Evolutionary conservation across 1,140 invertebrate species (phyloP).

Genomic region (Berghia stephanieae): DNA sequence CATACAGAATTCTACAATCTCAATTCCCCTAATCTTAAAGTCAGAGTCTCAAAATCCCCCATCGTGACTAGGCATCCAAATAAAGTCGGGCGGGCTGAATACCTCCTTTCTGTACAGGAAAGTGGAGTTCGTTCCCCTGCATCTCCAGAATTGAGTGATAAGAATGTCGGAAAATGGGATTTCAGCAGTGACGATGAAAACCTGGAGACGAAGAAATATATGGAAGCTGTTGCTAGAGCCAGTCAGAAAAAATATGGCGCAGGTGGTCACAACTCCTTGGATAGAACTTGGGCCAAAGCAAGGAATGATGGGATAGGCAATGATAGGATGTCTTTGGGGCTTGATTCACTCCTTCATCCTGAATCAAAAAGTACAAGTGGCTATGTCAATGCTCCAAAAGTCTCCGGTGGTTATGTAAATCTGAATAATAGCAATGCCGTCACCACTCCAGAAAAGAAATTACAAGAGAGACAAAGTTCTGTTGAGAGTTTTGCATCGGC

Average conservation of each 20-base stretch:
- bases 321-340: background rate
- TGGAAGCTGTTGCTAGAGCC: constrained; percentile 31
- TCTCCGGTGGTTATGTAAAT: background rate
- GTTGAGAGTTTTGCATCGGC: too few relatives aligned
- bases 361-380: too few relatives aligned
- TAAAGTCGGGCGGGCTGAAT: constrained; percentile 30
- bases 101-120: background rate
- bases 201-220: constrained; percentile 9
- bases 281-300: background rate
- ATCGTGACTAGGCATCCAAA: constrained; percentile 25
- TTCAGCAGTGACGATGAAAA: background rate
- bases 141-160: background rate
- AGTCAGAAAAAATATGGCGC: constrained; percentile 27
- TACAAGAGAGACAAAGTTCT: background rate
- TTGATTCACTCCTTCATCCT: background rate
- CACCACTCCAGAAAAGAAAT: background rate
- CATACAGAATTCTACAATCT: constrained; percentile 30
- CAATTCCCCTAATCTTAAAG: constrained; percentile 21
- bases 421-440: background rate
- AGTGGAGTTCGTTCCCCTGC: constrained; percentile 23
- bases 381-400: background rate
- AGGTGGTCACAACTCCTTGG: constrained; percentile 26
- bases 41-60: constrained; percentile 23
- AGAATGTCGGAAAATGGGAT: background rate
- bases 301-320: background rate